Base-by-base conservation (phyloP, 2,888 invertebrate genomes). In the Himalopsyche tibetana region DNA sequence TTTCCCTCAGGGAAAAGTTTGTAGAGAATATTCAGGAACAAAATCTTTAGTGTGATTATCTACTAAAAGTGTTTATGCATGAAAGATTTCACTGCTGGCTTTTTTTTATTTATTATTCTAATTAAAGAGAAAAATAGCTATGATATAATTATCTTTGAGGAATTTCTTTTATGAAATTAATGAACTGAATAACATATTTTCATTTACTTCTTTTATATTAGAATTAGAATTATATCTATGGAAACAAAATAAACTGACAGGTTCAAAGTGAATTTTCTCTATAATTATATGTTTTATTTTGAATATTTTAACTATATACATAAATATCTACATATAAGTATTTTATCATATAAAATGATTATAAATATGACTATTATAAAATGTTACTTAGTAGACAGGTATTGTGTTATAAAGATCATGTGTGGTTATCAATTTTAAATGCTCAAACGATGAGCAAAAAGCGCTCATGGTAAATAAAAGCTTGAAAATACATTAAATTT, bases 341-440 rank as follows among this genome's bases (percentile, higher is more conserved):
- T 45, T 80, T 36, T 80, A 80, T 40, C 36, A 5, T 38, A 6
- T 0, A 79, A 40, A 51, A 28, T 79, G 17, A 36, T 79, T 38
- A 40, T 80, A 80, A 40, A 80, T 42, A 80, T 80, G 4, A 80
- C 40, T 80, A 79, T 81, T 79, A 28, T 55, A 42, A 80, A 82
- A 38, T 83, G 55, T 55, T 45, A 36, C 36, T 55, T 15, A 74
- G 19, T 55, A 74, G 28, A 82, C 38, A 74, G n/a, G 56, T 83
- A 80, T 83, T 84, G 12, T 81, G 63, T 28, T 55, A 74, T 82
- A 69, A 45, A 42, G 51, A 42, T 69, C 40, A 86, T 84, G 88
- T 88, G 88, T 87, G 88, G 88, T 88, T 83, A 85, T 88, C 86
- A 85, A 83, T 86, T 84, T 56, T 36, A 8, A 45, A 51, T 51